Conservation (phyloP, 2,888 invertebrate genomes). For the Lamellibrachia satsuma region DNA sequence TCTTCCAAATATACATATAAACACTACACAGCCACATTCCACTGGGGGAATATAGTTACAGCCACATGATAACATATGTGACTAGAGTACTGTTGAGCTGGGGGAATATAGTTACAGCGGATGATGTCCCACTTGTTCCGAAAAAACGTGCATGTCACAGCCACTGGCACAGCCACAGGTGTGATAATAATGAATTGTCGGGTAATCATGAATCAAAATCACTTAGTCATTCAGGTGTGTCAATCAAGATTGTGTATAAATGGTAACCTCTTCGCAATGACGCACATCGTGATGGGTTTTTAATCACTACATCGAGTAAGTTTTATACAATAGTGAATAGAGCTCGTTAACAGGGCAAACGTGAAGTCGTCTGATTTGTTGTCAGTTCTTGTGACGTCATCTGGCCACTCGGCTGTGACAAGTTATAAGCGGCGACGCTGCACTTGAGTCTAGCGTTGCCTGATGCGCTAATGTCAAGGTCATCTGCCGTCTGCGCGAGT, state of each 20-base stretch:
- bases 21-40: too few relatives aligned
- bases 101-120: neutral
- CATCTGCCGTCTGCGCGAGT: neutral
- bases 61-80: neutral
- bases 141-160: too few relatives aligned
- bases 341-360: too few relatives aligned
- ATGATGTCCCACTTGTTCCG: neutral
- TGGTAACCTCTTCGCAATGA: neutral
- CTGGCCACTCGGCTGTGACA: neutral
- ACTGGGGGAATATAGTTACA: too few relatives aligned
- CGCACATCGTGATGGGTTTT: neutral
- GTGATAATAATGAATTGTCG: neutral
- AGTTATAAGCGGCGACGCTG: conserved; percentile 1
- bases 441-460: neutral
- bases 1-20: too few relatives aligned
- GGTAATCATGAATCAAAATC: neutral
- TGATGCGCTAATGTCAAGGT: neutral
- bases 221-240: neutral
- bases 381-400: neutral
- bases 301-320: neutral
- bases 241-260: neutral
- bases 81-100: neutral
- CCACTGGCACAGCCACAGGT: neutral
- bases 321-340: neutral
- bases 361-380: neutral